These are phyloP conservation scores for Gobiocypris rarus DNA, from an alignment of 2,113 vertebrate genomes.

Conservation along the genomic window DNA sequence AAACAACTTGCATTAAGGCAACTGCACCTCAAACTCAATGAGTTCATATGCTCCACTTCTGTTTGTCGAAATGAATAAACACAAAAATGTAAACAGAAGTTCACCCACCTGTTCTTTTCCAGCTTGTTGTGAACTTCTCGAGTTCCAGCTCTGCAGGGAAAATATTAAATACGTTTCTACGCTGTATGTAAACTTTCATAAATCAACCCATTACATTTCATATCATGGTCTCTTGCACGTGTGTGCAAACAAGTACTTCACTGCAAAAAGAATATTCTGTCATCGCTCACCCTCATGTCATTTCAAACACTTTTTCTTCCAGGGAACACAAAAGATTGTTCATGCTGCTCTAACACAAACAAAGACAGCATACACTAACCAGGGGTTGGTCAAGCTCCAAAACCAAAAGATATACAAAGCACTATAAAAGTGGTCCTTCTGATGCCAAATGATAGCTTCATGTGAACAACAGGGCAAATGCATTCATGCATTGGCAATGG, in stretches of 20 bases:
- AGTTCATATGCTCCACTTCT: not conserved
- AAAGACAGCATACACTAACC: not conserved
- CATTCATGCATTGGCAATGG: too few species aligned
- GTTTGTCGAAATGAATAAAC: not conserved
- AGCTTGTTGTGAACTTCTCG: conserved; percentile 99
- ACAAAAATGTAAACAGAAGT: conserved; percentile 21
- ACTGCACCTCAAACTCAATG: not conserved
- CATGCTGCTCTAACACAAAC: not conserved
- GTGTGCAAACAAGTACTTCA: not conserved
- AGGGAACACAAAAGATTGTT: not conserved
- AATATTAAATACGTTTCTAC: conserved; percentile 51
- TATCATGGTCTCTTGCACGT: not conserved
- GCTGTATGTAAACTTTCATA: conserved; percentile 2
- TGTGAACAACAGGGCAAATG: not conserved
- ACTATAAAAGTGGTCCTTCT: not conserved
- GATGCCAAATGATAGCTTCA: not conserved
- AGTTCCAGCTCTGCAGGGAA: conserved; percentile 92
- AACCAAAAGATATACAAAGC: not conserved
- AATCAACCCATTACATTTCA: conserved; percentile 4
- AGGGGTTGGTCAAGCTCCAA: not conserved
- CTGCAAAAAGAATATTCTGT: not conserved
- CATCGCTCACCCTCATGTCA: not conserved
- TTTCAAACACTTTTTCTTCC: not conserved
- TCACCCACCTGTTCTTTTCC: conserved; percentile 98
- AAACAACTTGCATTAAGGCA: not conserved